Base-by-base conservation (phyloP, 1,140 invertebrate species). In the Lasioglossum baleicum region DNA sequence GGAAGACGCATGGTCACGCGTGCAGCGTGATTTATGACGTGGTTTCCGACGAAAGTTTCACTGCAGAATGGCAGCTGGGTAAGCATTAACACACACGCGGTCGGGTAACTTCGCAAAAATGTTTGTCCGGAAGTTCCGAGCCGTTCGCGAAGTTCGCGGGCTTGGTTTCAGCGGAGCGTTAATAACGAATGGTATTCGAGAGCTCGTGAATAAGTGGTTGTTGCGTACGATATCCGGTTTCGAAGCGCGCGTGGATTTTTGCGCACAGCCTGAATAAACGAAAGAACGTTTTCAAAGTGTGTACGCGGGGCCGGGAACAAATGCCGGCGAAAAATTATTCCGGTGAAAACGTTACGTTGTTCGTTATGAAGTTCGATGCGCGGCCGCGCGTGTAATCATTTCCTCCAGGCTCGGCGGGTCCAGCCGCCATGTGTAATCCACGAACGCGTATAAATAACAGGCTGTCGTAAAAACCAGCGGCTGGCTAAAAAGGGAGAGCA, bases 71-170 rank as follows among this genome's bases (percentile, higher is more conserved):
- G 60, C 51, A 15, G 60, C 51, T 35, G 56, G 64, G 69, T 20
- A 66, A 35, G 42, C 58, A 76, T 83, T 84, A 82, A 82, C 75
- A 63, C 60, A 66, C 74, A 48, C 58, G 20, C 31, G 31, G 42
- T 6, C 6, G 42, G n/a, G 31, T 72, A 85, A 86, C 76, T 86
- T 75, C 22, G 26, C 51, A 67, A 85, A 86, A 80, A 86, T 77
- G 71, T 58, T 76, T 60, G 51, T 26, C 31, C 13, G 22, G 40
- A 75, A 80, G 42, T 75, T 81, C 65, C 42, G 44, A 31, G 22
- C 53, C 5, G 10, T 69, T n/a, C 53, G 61, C 11, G 63, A 78
- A 83, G 66, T 75, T 53, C 48, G 20, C 11, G 10, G 31, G 20
- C 40, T 15, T 40, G 61, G 40, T 77, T 44, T 35, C 10, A 10